phyloP scores from a whole-genome alignment of 2,113 vertebrate species.

The Brachyhypopomus gauderio region DNA sequence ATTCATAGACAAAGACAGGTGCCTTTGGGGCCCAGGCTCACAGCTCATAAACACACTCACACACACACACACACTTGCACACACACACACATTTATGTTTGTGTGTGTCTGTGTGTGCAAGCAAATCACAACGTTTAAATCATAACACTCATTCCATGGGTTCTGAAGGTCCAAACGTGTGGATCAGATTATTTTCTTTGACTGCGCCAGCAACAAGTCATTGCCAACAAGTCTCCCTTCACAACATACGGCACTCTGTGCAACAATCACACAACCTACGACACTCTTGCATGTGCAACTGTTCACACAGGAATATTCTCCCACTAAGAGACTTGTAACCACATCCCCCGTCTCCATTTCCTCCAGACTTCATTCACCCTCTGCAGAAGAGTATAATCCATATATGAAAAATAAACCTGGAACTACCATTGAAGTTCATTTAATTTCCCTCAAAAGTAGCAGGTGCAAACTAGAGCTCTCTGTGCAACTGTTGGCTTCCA shows the following conservation, averaged over 20 bases:
- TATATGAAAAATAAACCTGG: conserved; percentile 41
- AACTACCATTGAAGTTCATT: conserved; percentile 1
- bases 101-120: no score
- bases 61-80: not conserved
- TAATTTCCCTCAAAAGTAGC: conserved; percentile 62
- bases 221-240: no score
- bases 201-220: no score
- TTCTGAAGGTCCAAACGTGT: no score
- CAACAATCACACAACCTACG: not conserved
- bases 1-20: conserved; percentile 49
- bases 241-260: no score
- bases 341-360: conserved; percentile 7
- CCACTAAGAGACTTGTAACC: conserved; percentile 19
- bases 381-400: conserved; percentile 46
- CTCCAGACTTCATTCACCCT: not conserved
- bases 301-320: not conserved
- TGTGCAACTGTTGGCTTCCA: conserved; percentile 16
- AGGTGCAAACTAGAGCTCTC: conserved; percentile 66
- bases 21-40: conserved; percentile 8
- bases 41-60: not conserved
- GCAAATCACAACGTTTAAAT: no score
- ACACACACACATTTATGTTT: not conserved
- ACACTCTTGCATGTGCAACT: no score
- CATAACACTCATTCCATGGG: no score
- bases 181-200: no score